Conservation (phyloP, 2,113 vertebrate genomes). For the Cepphus grylle region DNA sequence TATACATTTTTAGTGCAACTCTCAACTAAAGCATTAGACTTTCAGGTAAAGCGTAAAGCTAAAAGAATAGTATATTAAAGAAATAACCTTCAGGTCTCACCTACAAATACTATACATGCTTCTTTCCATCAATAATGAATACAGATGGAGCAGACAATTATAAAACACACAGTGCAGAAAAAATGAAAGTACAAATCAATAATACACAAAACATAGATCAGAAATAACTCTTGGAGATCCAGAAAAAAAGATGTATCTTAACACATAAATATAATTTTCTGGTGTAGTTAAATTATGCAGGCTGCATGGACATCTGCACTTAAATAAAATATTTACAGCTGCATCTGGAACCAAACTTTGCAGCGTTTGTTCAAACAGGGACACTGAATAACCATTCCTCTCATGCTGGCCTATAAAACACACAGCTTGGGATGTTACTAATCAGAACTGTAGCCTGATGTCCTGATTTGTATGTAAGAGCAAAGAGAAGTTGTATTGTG, state of each 20-base stretch:
- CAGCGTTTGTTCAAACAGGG: background rate
- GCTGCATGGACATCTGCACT: background rate
- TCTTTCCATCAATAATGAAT: background rate
- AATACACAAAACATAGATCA: background rate
- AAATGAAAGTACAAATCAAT: background rate
- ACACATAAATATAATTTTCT: background rate
- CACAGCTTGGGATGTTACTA: background rate
- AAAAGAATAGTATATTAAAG: background rate
- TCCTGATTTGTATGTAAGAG: background rate
- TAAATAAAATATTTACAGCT: background rate
- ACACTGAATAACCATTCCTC: background rate
- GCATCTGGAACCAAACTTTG: background rate
- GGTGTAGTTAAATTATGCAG: background rate
- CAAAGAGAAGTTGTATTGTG: background rate
- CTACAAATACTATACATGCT: background rate
- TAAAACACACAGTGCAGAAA: background rate
- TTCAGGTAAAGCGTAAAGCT: background rate
- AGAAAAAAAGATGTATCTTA: background rate
- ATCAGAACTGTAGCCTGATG: background rate
- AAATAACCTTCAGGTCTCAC: background rate
- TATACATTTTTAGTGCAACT: background rate
- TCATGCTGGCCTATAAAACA: background rate
- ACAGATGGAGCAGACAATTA: background rate
- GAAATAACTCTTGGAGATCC: background rate
- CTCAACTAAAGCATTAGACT: background rate